These are phyloP conservation scores for Unio delphinus DNA, from an alignment of 2,888 invertebrate species.

Conservation along the genomic window DNA sequence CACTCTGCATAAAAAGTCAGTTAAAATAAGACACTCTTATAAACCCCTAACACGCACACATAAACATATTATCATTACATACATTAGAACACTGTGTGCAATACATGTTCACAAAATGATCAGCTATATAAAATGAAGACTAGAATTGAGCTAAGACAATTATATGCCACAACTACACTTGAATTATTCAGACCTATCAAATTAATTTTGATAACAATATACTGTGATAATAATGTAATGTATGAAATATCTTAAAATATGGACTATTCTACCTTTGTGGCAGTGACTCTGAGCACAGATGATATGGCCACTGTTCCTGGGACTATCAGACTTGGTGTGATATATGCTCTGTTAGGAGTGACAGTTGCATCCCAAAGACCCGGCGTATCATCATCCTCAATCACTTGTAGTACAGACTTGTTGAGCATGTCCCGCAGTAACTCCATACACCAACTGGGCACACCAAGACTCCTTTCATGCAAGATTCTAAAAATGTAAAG, in stretches of 20 bases:
- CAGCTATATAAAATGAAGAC: no score
- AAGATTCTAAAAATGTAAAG: slow-evolving; percentile 38
- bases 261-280: slow-evolving; percentile 13
- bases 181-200: no score
- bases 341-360: slow-evolving; percentile 32
- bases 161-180: no score
- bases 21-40: no score
- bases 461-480: slow-evolving; percentile 55
- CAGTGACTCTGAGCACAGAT: slow-evolving; percentile 16
- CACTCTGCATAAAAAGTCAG: no score
- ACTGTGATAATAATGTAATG: no score
- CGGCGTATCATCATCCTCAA: slow-evolving; percentile 22
- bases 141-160: no score
- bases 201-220: no score
- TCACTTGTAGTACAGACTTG: slow-evolving; percentile 39
- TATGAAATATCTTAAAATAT: background rate
- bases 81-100: no score
- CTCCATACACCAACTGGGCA: slow-evolving; percentile 64
- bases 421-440: slow-evolving; percentile 53
- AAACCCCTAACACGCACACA: no score
- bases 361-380: slow-evolving; percentile 22
- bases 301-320: slow-evolving; percentile 18
- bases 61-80: no score
- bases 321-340: slow-evolving; percentile 5
- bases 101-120: no score